Base-by-base conservation (phyloP, 1,140 invertebrate genomes). In the Pachyrhynchus sulphureomaculatus region DNA sequence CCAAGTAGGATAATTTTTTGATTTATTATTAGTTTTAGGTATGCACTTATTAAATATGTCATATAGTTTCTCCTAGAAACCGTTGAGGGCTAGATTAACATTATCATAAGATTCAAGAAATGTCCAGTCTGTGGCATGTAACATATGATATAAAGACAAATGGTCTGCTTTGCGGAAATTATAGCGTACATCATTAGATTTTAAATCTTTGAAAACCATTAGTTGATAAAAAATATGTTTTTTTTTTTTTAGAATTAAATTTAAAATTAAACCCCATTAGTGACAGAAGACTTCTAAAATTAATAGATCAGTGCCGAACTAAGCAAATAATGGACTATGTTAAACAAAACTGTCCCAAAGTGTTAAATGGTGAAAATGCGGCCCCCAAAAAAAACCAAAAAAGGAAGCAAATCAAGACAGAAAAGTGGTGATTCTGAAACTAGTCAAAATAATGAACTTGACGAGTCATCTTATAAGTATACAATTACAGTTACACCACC, bases 311-410 rank as follows among this genome's bases (percentile, higher is more conserved):
- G 67, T 86, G 86, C 62, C 78, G 81, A 33, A 82, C 82, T 1
- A 89, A 89, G 71, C 86, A 88, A 75, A 71, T 86, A 17, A 56
- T 89, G 3, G 87, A 90, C 65, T 89, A 90, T 67, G 76, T 90
- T 1, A 77, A 82, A 32, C 82, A 83, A 56, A 82, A 88, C 67
- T 87, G 84, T 64, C 73, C 79, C 2, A 81, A 76, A 69, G 67
- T 17, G 59, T 69, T 77, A 3, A 81, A 75, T 67, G 65, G 12
- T 72, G 76, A 58, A 34, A 72, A 10, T 17, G 73, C 2, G 10
- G 48, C 60, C 37, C 60, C 67, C 2, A 83, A 83, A 66, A 83
- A 81, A 64, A 78, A 77, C n/a, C 0, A 86, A 83, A 64, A 79
- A 77, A 77, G 78, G 68, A 68, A 66, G 71, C 34, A 79, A 78